phyloP scores from a whole-genome alignment of 2,113 vertebrate species.

The Morone chrysops region DNA sequence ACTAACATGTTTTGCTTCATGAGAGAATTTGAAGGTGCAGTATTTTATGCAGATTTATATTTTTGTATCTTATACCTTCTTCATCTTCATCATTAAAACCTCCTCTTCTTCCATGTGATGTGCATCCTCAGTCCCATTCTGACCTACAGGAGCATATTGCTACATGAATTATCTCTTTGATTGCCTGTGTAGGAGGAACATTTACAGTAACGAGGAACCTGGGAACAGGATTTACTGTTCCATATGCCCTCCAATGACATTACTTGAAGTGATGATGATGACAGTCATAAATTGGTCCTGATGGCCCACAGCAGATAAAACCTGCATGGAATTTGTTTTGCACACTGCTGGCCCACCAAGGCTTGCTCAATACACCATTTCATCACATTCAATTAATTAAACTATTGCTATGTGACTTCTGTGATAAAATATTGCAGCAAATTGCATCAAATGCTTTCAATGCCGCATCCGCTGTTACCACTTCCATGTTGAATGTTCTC shows the following conservation, averaged over 20 bases:
- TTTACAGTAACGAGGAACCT: slow-evolving; percentile 72
- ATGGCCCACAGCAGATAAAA: slow-evolving; percentile 56
- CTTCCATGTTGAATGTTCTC: slow-evolving; percentile 9
- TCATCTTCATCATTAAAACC: slow-evolving; percentile 35
- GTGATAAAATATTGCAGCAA: slow-evolving; percentile 56
- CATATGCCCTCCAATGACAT: slow-evolving; percentile 71
- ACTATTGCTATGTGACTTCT: slow-evolving; percentile 36
- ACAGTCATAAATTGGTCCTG: slow-evolving; percentile 67
- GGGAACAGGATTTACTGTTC: slow-evolving; percentile 74
- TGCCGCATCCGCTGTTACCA: neutral
- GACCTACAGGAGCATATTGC: slow-evolving; percentile 53
- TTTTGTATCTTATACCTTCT: neutral
- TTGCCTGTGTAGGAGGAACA: slow-evolving; percentile 72
- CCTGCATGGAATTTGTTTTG: slow-evolving; percentile 54
- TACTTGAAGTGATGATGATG: slow-evolving; percentile 71
- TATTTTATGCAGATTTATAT: slow-evolving; percentile 6
- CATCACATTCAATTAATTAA: slow-evolving; percentile 62
- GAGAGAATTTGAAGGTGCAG: neutral
- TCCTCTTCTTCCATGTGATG: slow-evolving; percentile 17
- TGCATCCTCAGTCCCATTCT: slow-evolving; percentile 34
- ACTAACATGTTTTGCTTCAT: neutral
- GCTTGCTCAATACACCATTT: slow-evolving; percentile 48
- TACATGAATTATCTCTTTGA: slow-evolving; percentile 65
- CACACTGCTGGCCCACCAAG: slow-evolving; percentile 21
- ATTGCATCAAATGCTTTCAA: slow-evolving; percentile 45